phyloP scores from a whole-genome alignment of 2,113 vertebrate genomes.

The Chroicocephalus ridibundus region DNA sequence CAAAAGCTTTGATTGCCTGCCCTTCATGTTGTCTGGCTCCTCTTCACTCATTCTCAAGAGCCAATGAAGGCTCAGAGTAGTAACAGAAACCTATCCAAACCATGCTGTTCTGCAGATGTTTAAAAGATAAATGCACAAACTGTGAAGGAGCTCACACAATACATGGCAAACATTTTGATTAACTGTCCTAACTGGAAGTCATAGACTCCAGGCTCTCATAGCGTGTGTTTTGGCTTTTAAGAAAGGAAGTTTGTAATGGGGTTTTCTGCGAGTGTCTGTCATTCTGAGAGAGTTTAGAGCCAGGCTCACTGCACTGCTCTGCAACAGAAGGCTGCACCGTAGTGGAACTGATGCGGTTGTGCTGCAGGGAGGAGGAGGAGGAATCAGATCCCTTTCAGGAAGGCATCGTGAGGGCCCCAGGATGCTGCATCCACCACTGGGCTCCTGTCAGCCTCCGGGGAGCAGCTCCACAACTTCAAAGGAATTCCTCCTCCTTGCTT shows the following conservation, averaged over 20 bases:
- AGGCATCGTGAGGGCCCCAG: neutral
- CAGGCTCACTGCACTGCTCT: neutral
- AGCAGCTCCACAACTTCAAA: slow-evolving; percentile 29
- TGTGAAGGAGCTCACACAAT: slow-evolving; percentile 53
- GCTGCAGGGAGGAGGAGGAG: rapidly evolving
- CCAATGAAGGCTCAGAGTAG: slow-evolving; percentile 42
- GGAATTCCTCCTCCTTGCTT: neutral
- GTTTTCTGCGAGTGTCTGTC: slow-evolving; percentile 24
- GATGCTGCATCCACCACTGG: neutral
- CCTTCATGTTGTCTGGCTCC: slow-evolving; percentile 79
- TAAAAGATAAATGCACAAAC: slow-evolving; percentile 58
- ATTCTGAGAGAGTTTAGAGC: neutral
- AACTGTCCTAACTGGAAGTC: slow-evolving; percentile 46
- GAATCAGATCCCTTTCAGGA: slow-evolving; percentile 9
- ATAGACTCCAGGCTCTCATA: neutral
- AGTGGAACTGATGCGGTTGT: neutral
- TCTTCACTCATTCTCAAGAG: slow-evolving; percentile 78
- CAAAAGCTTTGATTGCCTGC: slow-evolving; percentile 74
- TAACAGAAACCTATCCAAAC: slow-evolving; percentile 66
- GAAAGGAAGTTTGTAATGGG: slow-evolving; percentile 9
- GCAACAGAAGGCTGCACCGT: neutral
- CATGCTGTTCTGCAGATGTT: slow-evolving; percentile 80
- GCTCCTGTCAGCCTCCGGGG: neutral
- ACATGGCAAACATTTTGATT: slow-evolving; percentile 53
- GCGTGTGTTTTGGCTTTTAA: neutral